Evolutionary conservation across 2,797 vertebrate genomes (phyloP).

Genomic region (Megaceryle alcyon): DNA sequence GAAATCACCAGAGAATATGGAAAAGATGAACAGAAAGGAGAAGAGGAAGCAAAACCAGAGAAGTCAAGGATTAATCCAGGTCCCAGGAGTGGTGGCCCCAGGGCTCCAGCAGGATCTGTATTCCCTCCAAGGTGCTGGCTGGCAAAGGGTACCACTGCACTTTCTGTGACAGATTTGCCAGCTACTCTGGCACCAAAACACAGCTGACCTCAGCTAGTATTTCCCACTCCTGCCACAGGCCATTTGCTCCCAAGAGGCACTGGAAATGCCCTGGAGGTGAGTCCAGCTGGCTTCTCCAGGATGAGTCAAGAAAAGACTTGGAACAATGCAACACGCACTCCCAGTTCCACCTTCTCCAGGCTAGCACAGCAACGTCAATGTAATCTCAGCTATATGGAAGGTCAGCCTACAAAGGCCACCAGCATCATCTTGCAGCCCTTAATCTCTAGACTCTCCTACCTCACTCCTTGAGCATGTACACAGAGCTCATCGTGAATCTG

Average conservation of each 20-base stretch:
- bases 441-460: not conserved
- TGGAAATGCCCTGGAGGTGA: not conserved
- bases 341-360: not conserved
- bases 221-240: not conserved
- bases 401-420: not conserved
- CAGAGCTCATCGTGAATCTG: not conserved
- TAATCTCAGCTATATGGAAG: not conserved
- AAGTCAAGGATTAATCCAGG: not conserved
- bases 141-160: not conserved
- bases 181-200: not conserved
- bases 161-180: not conserved
- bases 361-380: not conserved
- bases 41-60: not conserved
- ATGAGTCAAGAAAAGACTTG: not conserved
- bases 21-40: not conserved
- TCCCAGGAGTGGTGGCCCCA: not conserved
- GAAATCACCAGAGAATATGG: not conserved
- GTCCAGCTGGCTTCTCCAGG: not conserved
- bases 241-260: fast-evolving
- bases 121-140: fast-evolving
- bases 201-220: not conserved
- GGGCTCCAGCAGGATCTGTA: not conserved
- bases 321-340: not conserved
- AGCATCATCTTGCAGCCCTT: not conserved
- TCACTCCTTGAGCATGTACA: not conserved